phyloP scores from a whole-genome alignment of 1,140 invertebrate species.

The Neotoxoptera formosana region DNA sequence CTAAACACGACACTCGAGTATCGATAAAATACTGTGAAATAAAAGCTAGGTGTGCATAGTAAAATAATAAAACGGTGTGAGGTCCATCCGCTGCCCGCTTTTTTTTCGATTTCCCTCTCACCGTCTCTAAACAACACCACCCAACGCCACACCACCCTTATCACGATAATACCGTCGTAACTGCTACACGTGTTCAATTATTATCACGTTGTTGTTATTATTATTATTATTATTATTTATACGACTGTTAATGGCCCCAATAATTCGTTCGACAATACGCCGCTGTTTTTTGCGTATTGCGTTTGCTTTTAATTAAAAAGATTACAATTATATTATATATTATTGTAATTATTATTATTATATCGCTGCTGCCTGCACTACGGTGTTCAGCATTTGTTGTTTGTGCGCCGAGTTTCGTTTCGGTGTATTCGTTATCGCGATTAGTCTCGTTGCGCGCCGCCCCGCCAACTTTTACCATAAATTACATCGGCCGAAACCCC shows the following conservation, averaged over 20 bases:
- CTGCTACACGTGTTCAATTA: background rate
- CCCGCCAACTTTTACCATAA: conserved; percentile 36
- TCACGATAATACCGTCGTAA: background rate
- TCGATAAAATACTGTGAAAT: background rate
- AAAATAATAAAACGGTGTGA: background rate
- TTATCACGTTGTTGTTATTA: background rate
- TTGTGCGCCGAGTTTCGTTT: background rate
- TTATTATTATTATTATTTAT: background rate
- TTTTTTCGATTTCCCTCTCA: background rate
- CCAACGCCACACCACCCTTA: background rate
- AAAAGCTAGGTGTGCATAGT: too few relatives aligned
- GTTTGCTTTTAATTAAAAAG: conserved; percentile 55
- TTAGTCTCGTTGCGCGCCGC: background rate
- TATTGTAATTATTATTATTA: conserved; percentile 26
- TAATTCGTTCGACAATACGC: conserved; percentile 38
- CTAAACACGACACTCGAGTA: background rate
- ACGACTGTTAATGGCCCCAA: conserved; percentile 40
- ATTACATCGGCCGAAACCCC: conserved; percentile 37
- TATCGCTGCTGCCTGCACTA: background rate
- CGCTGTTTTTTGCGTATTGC: background rate
- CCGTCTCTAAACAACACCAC: background rate
- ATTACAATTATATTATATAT: conserved; percentile 17
- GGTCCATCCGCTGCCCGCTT: background rate
- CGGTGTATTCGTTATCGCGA: conserved; percentile 37
- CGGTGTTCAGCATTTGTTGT: background rate